A percentile compares a stretch with the other conserved stretches of the same genome.
phyloP scores from a whole-genome alignment of 2,113 vertebrate genomes.

The Ctenodactylus gundi region DNA sequence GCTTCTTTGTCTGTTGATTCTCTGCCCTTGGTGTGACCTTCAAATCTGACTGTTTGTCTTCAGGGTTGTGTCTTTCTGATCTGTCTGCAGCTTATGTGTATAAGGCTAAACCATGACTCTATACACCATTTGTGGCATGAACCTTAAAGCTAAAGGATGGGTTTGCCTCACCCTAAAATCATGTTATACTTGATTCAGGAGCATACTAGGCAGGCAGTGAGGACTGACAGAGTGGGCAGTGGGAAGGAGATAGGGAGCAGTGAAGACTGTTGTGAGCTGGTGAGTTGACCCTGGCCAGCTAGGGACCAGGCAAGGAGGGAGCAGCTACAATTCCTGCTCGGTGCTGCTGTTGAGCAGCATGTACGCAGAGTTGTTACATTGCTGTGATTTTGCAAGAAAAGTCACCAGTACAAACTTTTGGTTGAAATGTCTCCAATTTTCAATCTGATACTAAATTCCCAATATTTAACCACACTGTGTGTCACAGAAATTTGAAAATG shows the following conservation, averaged over 20 bases:
- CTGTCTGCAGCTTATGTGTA: neutral
- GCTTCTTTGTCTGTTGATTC: constrained; percentile 43
- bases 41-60: constrained; percentile 33
- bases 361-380: neutral
- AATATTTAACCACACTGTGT: neutral
- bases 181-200: neutral
- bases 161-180: neutral
- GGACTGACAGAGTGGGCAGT: neutral
- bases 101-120: neutral
- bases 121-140: neutral
- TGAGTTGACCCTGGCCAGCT: neutral
- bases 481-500: neutral
- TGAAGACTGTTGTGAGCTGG: neutral
- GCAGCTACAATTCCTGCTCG: neutral
- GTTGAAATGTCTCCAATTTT: constrained; percentile 5
- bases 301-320: neutral
- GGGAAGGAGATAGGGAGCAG: neutral
- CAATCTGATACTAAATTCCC: neutral
- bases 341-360: accelerated
- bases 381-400: neutral
- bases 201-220: neutral
- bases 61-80: neutral
- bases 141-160: neutral
- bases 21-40: constrained; percentile 57
- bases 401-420: neutral